These are phyloP conservation scores for Anodontia alba DNA, from an alignment of 2,888 invertebrate species.

Conservation along the genomic window DNA sequence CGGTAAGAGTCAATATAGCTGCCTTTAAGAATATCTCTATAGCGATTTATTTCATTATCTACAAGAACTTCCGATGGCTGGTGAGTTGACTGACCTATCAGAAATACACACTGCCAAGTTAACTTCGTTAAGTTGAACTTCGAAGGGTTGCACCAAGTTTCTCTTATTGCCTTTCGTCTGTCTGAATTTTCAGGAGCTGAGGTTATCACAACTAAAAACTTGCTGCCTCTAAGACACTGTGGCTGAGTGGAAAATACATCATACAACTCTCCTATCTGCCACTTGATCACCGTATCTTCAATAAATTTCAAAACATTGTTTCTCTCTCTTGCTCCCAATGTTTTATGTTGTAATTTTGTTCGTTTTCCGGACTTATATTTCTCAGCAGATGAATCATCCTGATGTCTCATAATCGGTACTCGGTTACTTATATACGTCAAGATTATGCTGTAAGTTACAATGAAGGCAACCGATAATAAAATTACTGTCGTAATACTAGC, in stretches of 20 bases:
- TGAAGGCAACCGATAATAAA: conserved; percentile 68
- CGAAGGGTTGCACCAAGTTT: conserved; percentile 74
- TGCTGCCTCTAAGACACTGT: conserved; percentile 55
- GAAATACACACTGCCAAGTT: conserved; percentile 79
- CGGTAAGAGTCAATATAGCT: conserved; percentile 81
- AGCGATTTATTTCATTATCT: conserved; percentile 58
- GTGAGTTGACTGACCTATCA: conserved; percentile 68
- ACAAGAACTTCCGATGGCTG: conserved; percentile 38
- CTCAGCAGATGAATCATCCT: conserved; percentile 51
- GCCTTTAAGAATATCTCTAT: conserved; percentile 78
- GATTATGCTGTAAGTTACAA: conserved; percentile 72
- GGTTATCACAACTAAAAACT: conserved; percentile 73
- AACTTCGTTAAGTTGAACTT: conserved; percentile 51
- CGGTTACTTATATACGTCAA: conserved; percentile 68
- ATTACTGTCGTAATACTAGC: conserved; percentile 75
- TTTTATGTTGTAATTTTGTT: conserved; percentile 42
- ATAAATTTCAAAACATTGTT: conserved; percentile 32
- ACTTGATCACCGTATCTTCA: conserved; percentile 61
- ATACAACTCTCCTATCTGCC: conserved; percentile 66
- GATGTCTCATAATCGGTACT: conserved; percentile 58
- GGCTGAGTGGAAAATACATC: conserved; percentile 46
- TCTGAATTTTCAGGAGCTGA: conserved; percentile 72
- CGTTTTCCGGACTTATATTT: conserved; percentile 58
- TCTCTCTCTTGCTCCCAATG: conserved; percentile 31
- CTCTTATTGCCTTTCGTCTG: conserved; percentile 72